phyloP scores from a whole-genome alignment of 64 coral and sea anemone species.

The Exaiptasia diaphana region DNA sequence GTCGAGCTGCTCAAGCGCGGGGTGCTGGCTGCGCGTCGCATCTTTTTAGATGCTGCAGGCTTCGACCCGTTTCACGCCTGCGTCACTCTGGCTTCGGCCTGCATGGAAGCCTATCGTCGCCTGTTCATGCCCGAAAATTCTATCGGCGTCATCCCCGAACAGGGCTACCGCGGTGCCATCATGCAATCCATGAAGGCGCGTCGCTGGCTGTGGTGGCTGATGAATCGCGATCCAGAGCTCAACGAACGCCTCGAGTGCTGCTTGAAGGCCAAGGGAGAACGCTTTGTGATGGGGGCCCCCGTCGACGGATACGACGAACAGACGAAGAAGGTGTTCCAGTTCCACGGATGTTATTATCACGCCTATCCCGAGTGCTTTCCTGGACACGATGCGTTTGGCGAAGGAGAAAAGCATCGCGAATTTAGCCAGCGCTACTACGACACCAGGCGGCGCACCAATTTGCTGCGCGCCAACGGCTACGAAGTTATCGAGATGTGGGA shows the following conservation, averaged over 20 bases:
- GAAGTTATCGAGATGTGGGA: neutral
- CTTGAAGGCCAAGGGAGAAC: neutral
- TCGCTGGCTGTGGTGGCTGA: neutral
- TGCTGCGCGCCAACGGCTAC: neutral
- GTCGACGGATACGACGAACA: neutral
- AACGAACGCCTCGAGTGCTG: neutral
- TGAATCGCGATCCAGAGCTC: too few species aligned
- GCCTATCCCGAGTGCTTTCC: neutral
- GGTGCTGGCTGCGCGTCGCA: neutral
- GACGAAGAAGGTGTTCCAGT: neutral
- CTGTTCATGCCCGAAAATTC: neutral
- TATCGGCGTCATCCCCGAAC: neutral
- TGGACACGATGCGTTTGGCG: too few species aligned
- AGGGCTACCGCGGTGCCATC: neutral
- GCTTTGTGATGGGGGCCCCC: neutral
- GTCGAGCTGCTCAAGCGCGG: neutral
- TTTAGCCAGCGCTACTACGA: neutral
- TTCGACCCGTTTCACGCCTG: neutral
- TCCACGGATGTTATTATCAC: neutral
- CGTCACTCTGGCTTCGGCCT: constrained; percentile 20
- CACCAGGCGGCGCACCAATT: neutral
- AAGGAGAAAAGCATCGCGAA: too few species aligned
- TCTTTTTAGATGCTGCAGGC: neutral
- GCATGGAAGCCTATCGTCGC: neutral
- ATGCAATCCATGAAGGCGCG: neutral